phyloP scores from a whole-genome alignment of 1,140 invertebrate species.

The Drosophila yakuba region DNA sequence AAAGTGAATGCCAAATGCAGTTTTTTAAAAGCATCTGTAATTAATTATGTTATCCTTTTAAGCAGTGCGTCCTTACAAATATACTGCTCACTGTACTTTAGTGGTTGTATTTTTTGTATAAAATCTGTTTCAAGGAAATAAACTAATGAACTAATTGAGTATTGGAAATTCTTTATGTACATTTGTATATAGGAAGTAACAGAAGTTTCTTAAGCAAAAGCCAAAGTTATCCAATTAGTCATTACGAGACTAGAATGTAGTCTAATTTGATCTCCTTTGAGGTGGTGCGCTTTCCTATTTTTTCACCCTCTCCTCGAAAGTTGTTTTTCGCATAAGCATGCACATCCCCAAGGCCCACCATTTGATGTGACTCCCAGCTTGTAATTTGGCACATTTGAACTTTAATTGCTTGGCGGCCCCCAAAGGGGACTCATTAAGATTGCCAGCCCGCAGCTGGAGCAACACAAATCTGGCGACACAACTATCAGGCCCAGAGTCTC shows the following conservation, averaged over 20 bases:
- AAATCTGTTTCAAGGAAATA: too few relatives aligned
- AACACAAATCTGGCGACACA: slow-evolving; percentile 49
- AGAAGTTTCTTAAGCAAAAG: too few relatives aligned
- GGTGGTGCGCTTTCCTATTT: neutral
- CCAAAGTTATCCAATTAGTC: neutral
- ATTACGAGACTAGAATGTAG: neutral
- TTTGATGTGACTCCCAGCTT: slow-evolving; percentile 34
- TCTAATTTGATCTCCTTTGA: neutral
- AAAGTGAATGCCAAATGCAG: slow-evolving; percentile 1
- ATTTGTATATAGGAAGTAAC: too few relatives aligned
- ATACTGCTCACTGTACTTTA: too few relatives aligned
- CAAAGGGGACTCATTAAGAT: slow-evolving; percentile 56
- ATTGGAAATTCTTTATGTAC: too few relatives aligned
- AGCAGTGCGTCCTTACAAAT: neutral
- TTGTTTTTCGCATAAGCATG: slow-evolving; percentile 6
- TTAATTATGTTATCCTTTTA: neutral
- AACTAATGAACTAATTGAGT: too few relatives aligned
- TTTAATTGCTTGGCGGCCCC: slow-evolving; percentile 52
- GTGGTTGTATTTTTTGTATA: too few relatives aligned
- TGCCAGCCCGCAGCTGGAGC: slow-evolving; percentile 42
- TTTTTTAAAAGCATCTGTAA: neutral
- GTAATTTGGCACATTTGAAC: slow-evolving; percentile 55
- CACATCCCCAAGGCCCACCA: slow-evolving; percentile 21
- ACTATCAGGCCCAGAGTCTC: slow-evolving; percentile 22
- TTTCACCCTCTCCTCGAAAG: neutral